phyloP scores from a whole-genome alignment of 64 coral and sea anemone species.

The Pocillopora verrucosa region DNA sequence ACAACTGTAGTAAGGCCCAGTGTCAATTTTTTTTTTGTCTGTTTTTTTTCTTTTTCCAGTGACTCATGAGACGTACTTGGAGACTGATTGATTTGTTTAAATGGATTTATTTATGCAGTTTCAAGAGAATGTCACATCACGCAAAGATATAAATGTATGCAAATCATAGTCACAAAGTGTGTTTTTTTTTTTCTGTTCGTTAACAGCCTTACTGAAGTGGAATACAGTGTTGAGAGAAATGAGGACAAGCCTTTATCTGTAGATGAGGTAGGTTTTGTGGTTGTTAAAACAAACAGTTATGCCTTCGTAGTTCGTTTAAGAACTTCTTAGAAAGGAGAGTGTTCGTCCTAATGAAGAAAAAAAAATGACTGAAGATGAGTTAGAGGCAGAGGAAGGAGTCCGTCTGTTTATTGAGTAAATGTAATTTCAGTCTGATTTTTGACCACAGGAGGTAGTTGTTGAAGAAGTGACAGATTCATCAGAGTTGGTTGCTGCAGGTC shows the following conservation, averaged over 20 bases:
- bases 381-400: too few species aligned
- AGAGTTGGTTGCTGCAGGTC: neutral
- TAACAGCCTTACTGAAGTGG: neutral
- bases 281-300: neutral
- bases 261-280: neutral
- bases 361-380: too few species aligned
- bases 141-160: too few species aligned
- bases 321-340: neutral
- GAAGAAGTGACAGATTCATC: neutral
- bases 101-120: too few species aligned
- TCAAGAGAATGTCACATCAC: too few species aligned
- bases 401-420: neutral
- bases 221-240: neutral
- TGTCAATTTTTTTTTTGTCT: too few species aligned
- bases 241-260: neutral
- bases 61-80: too few species aligned
- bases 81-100: too few species aligned
- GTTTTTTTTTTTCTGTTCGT: neutral
- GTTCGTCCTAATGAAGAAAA: too few species aligned
- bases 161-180: neutral
- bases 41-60: too few species aligned
- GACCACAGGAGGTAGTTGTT: neutral
- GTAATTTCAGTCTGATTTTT: neutral
- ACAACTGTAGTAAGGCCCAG: too few species aligned
- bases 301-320: too few species aligned